Base-by-base conservation (phyloP, 2,888 invertebrate genomes). In the Syrphus vitripennis region DNA sequence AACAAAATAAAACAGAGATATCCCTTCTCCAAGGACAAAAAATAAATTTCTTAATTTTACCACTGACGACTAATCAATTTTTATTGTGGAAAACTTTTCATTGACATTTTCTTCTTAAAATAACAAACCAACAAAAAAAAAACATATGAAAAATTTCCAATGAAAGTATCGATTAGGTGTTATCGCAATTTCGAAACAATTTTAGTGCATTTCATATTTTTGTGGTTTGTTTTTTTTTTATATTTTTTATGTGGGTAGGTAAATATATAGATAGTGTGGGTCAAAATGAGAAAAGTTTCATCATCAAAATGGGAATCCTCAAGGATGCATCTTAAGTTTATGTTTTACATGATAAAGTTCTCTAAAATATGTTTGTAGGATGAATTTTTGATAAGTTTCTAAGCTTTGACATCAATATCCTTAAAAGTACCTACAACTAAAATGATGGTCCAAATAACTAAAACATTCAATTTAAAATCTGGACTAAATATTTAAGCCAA, bases 61-160 rank as follows among this genome's bases (percentile, higher is more conserved):
- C 34, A n/a, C 31, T 6, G n/a, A n/a, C 3, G 29, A 48, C 53
- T 69, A 79, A 83, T 83, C 74, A 79, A 83, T 83, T 83, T 83
- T 83, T 83, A 83, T 79, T 53, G 79, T 16, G 37, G 19, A 83
- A 63, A 83, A 83, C 78, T 83, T 83, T 63, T 55, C 63, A 70
- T 61, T 78, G 78, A 48, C 74, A 74, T 83, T 79, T 83, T 67
- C 40, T 26, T 83, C 69, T 76, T 55, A 34, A 10, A n/a, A 1
- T 67, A 72, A 69, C 31, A 67, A 71, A 71, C 26, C n/a, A 14
- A 37, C 4, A 45, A 21, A 10, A 45, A 14, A 4, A 29, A 26
- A 29, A 9, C 3, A 16, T 31, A 29, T 2, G n/a, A 55, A 55
- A 74, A 74, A 63, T 42, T 21, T 19, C 14, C 12, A 5, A 34